Evolutionary conservation across 2,888 invertebrate species (phyloP), one percentile per base, ranked within the genome.

Genomic region (Synergus laeviventris): DNA sequence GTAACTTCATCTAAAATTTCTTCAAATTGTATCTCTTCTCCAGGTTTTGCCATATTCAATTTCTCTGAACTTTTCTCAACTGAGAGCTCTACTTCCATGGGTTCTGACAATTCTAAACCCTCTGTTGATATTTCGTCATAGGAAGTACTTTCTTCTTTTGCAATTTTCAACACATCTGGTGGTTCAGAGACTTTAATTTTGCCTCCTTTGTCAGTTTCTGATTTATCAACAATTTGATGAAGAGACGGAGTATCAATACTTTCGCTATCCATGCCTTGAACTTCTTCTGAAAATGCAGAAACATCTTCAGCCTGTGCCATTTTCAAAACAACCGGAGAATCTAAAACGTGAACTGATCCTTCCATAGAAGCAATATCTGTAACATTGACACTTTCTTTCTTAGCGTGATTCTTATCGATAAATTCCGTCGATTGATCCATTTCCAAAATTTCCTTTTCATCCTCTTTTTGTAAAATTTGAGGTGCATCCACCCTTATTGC

Each of bases 401-500:
- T 9, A 8, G 11, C 14, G 7, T n/a, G 5, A 36, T 16, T 11
- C 31, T 61, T 12, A 18, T 42, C 74, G 1, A 74, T 42, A 7
- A 49, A 45, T 61, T 39, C 12, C 0, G 45, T 3, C 9, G 18
- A n/a, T 31, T 70, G 70, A 49, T 70, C 36, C 45, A n/a, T 5
- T 70, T 31, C 16, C 4, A 49, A 12, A 8, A 49, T 5, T 36
- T 70, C 49, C 16, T 21, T 8, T 9, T 31, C 38, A 24, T 74
- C 61, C 24, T 42, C 74, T 18, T 61, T 74, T 16, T 54, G 74
- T 36, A 62, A 49, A 74, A 74, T 14, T 61, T 74, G 61, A 45
- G 36, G 49, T 36, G n/a, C 18, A 62, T 45, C 61, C 11, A 1
- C n/a, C 11, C 54, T n/a, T 4, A n/a, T 31, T 11, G 14, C 42